These are phyloP conservation scores for Drosophila nigritarsus DNA, from an alignment of 2,888 invertebrate species.

Conservation along the genomic window DNA sequence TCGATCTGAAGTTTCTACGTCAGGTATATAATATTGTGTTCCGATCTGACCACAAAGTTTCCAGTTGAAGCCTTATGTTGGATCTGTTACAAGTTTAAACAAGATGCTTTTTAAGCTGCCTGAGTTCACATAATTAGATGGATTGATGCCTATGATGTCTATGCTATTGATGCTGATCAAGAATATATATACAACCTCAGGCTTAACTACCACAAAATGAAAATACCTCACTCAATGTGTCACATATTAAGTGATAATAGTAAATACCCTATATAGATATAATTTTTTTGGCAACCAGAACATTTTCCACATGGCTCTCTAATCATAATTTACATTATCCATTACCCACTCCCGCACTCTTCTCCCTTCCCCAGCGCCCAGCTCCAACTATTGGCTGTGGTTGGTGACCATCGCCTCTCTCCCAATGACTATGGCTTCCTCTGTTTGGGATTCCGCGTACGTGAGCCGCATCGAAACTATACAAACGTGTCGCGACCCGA, in stretches of 20 bases:
- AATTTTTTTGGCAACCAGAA: conserved; percentile 14
- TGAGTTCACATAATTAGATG: neutral
- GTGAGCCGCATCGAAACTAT: conserved; percentile 73
- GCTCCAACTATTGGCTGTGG: neutral
- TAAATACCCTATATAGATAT: neutral
- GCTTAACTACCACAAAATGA: neutral
- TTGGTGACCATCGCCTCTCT: conserved; percentile 10
- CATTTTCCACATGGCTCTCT: conserved; percentile 17
- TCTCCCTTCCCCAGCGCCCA: neutral
- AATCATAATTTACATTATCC: conserved; percentile 41
- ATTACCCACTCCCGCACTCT: neutral
- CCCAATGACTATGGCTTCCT: conserved; percentile 12
- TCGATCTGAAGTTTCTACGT: neutral
- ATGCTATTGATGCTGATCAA: neutral
- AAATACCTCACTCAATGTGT: neutral
- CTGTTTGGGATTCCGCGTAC: conserved; percentile 60
- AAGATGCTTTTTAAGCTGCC: neutral
- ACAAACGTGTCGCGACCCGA: conserved; percentile 59
- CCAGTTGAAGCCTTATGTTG: neutral
- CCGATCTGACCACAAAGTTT: neutral
- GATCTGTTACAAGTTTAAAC: neutral
- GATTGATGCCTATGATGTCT: no score
- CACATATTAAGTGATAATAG: neutral
- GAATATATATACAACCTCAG: neutral
- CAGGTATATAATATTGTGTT: neutral